A percentile compares a stretch with the other conserved stretches of the same genome.
phyloP scores from a whole-genome alignment of 2,797 vertebrate genomes.

The Carduelis carduelis region DNA sequence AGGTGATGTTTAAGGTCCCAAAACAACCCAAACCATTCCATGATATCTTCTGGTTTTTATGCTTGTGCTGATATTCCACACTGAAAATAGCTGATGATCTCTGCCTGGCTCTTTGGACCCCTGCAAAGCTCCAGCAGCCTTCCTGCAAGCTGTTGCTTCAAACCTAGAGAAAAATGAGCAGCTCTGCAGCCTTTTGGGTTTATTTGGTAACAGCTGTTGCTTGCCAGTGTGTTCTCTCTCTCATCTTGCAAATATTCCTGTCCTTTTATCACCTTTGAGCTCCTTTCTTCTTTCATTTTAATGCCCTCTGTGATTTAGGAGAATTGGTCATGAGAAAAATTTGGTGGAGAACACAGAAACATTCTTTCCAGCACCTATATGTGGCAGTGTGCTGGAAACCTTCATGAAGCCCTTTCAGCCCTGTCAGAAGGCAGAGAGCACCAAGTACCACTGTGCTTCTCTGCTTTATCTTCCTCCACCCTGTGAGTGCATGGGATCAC shows the following conservation, averaged over 20 bases:
- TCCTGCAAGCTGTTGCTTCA: not conserved
- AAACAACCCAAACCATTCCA: not conserved
- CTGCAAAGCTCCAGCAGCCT: not conserved
- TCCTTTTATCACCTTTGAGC: not conserved
- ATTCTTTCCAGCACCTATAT: not conserved
- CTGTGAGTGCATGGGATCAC: fast-evolving
- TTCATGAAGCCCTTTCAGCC: not conserved
- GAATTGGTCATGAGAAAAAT: not conserved
- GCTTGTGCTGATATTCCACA: not conserved
- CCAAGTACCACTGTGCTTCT: fast-evolving
- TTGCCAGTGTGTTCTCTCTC: not conserved
- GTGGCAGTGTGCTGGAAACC: not conserved
- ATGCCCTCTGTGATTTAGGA: not conserved
- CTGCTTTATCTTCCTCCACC: not conserved
- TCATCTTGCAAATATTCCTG: not conserved
- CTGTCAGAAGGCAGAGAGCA: not conserved
- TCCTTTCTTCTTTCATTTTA: not conserved
- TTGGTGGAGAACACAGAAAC: not conserved
- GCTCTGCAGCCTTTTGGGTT: not conserved
- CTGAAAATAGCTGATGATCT: not conserved
- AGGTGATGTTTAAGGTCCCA: not conserved
- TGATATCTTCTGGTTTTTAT: fast-evolving
- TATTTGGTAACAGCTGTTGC: not conserved
- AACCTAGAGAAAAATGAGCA: not conserved
- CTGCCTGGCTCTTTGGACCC: not conserved